Evolutionary conservation across 1,140 invertebrate genomes (phyloP).

Genomic region (Bombus soroeensis): DNA sequence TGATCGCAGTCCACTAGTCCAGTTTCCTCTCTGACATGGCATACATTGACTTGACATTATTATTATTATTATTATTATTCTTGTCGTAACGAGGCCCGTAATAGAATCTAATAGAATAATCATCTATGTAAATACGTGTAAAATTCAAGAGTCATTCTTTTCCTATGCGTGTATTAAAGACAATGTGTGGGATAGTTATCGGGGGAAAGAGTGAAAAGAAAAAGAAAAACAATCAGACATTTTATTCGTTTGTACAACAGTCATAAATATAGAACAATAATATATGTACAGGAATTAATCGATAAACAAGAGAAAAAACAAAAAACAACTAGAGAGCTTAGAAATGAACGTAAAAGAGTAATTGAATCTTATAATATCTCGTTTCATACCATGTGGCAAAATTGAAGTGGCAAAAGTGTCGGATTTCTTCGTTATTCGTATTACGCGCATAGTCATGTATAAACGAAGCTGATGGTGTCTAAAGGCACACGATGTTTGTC

Average conservation of each 20-base stretch:
- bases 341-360: not conserved
- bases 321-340: not conserved
- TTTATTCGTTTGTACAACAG: slow-evolving; percentile 11
- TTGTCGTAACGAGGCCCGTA: no score
- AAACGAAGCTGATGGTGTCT: no score
- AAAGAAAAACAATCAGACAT: not conserved
- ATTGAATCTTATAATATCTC: not conserved
- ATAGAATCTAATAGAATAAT: no score
- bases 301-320: not conserved
- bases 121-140: no score
- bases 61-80: no score
- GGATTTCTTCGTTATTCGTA: not conserved
- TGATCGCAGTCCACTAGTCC: no score
- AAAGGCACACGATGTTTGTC: not conserved
- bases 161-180: rapidly evolving
- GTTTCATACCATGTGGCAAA: not conserved
- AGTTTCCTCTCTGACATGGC: no score
- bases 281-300: not conserved
- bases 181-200: not conserved
- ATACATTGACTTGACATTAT: no score
- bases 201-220: not conserved
- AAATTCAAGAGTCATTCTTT: not conserved
- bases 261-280: slow-evolving; percentile 4
- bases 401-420: not conserved
- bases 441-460: not conserved